phyloP scores from a whole-genome alignment of 2,888 invertebrate genomes.

The Nomada hirtipes region DNA sequence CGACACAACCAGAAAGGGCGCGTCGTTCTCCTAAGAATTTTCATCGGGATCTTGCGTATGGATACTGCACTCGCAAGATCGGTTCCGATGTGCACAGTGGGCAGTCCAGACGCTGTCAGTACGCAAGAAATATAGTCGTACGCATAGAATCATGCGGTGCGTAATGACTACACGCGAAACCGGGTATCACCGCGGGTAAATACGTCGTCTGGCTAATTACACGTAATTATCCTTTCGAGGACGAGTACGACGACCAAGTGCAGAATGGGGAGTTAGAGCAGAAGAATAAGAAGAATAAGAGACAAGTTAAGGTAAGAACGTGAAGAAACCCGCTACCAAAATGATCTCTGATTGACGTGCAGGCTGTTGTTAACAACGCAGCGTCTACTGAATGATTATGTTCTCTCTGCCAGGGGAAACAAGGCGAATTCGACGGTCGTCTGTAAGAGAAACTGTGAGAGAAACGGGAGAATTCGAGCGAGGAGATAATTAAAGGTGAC shows the following conservation, averaged over 20 bases:
- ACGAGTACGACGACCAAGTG: conserved; percentile 10
- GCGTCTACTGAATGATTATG: conserved; percentile 57
- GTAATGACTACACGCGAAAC: conserved; percentile 68
- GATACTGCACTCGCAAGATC: conserved; percentile 45
- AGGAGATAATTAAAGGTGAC: conserved; percentile 62
- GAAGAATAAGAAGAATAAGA: conserved; percentile 1
- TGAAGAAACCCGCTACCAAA: conserved; percentile 55
- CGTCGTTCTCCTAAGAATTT: conserved; percentile 46
- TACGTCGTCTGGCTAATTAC: conserved; percentile 67
- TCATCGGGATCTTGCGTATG: conserved; percentile 23
- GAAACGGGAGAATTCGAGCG: conserved; percentile 47
- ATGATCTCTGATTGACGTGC: conserved; percentile 45
- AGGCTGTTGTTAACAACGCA: conserved; percentile 51
- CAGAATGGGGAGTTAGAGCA: conserved; percentile 23
- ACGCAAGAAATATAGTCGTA: conserved; percentile 76
- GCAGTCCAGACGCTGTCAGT: conserved; percentile 73
- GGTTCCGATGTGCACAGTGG: conserved; percentile 64
- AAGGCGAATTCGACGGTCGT: conserved; percentile 20
- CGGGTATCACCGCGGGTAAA: conserved; percentile 67
- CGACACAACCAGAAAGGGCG: neutral
- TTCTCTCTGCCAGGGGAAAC: conserved; percentile 27
- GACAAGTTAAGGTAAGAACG: conserved; percentile 28
- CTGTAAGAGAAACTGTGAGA: neutral
- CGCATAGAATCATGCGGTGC: conserved; percentile 71
- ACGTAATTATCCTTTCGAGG: conserved; percentile 70